These are phyloP conservation scores for Dichetophora obliterata DNA, from an alignment of 2,888 invertebrate species.

Conservation along the genomic window DNA sequence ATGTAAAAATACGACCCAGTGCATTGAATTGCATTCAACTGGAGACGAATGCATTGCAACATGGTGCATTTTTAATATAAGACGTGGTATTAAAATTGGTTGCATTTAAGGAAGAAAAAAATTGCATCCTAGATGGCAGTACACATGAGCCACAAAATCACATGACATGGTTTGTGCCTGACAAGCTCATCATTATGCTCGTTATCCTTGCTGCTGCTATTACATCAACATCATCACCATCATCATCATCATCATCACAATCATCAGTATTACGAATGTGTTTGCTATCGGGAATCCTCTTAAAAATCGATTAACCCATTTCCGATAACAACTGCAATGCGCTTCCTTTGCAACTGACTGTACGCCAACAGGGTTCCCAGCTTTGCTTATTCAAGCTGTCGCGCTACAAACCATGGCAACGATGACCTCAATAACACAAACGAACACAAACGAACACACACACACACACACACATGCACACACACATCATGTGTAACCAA, in stretches of 20 bases:
- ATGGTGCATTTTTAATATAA: background rate
- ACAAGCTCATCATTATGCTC: background rate
- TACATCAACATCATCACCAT: background rate
- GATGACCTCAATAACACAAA: background rate
- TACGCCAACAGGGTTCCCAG: constrained; percentile 8
- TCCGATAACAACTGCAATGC: constrained; percentile 67
- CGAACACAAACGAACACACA: background rate
- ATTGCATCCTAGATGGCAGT: background rate
- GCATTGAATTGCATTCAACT: constrained; percentile 19
- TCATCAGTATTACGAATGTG: constrained; percentile 59
- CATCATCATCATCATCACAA: background rate
- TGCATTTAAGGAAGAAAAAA: too few relatives aligned
- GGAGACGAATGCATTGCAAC: background rate
- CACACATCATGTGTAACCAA: too few relatives aligned
- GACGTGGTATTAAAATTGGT: too few relatives aligned
- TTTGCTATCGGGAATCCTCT: constrained; percentile 64
- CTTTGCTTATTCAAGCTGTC: background rate
- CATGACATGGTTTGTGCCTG: background rate
- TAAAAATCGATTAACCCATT: constrained; percentile 68
- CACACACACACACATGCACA: too few relatives aligned
- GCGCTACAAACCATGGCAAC: background rate
- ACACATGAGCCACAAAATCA: background rate
- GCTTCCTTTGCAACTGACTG: constrained; percentile 50
- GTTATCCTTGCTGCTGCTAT: background rate
- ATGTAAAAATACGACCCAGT: background rate